These are phyloP conservation scores for Ochotona curzoniae DNA, from an alignment of 2,113 vertebrate genomes.

Conservation along the genomic window DNA sequence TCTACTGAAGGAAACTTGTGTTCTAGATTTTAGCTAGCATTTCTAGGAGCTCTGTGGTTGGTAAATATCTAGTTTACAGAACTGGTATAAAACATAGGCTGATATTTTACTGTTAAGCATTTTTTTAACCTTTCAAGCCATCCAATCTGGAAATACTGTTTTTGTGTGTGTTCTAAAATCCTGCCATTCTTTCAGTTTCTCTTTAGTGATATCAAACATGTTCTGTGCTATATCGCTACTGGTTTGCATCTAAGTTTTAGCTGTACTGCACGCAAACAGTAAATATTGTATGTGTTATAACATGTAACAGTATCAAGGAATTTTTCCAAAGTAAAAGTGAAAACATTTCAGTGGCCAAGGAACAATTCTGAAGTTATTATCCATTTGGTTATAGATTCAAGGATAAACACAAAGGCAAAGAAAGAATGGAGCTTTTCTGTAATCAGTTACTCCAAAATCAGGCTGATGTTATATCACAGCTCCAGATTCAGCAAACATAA, in stretches of 20 bases:
- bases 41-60: background rate
- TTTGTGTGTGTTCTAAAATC: background rate
- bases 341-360: background rate
- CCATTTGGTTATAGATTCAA: background rate
- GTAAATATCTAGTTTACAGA: too few species aligned
- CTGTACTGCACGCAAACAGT: background rate
- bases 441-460: background rate
- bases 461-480: background rate
- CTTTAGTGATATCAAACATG: background rate
- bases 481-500: background rate
- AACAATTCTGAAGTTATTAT: background rate
- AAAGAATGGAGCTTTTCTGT: background rate
- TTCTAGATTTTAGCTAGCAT: background rate
- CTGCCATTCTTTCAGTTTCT: background rate
- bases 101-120: background rate
- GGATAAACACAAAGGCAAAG: background rate
- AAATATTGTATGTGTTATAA: too few species aligned
- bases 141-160: background rate
- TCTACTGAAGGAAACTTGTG: background rate
- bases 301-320: background rate
- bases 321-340: background rate
- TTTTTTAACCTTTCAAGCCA: background rate
- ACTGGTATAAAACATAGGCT: background rate
- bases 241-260: background rate
- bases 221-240: background rate